A percentile compares a stretch with the other conserved stretches of the same genome.
Conservation (phyloP, 2,797 vertebrate species). For the Myripristis murdjan region DNA sequence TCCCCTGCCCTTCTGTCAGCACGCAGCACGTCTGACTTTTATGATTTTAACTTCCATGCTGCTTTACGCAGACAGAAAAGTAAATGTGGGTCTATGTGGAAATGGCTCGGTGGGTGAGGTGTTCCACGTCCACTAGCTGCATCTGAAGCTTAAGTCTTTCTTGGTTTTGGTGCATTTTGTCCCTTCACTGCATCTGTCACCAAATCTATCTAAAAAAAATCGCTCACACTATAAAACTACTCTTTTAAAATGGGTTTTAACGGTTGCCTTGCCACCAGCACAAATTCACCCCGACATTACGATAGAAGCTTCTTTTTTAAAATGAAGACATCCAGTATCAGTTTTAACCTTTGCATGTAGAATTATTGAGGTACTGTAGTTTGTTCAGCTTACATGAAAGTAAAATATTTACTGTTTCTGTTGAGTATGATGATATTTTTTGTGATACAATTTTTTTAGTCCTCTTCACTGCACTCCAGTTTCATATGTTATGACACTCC, state of each 20-base stretch:
- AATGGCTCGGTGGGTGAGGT: neutral
- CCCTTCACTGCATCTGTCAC: neutral
- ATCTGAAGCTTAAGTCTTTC: neutral
- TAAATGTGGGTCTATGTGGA: conserved; percentile 6
- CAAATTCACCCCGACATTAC: conserved; percentile 22
- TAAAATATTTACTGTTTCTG: too few relatives aligned
- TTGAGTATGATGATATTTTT: too few relatives aligned
- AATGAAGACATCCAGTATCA: neutral
- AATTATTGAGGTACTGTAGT: neutral
- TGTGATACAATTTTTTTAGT: too few relatives aligned
- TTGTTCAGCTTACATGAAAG: too few relatives aligned
- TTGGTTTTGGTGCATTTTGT: neutral
- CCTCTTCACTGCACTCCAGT: too few relatives aligned
- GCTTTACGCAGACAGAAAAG: neutral
- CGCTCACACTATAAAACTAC: neutral
- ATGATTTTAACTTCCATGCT: neutral
- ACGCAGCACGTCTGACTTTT: neutral
- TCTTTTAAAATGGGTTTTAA: neutral
- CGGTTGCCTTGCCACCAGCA: conserved; percentile 15
- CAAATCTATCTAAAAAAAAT: neutral
- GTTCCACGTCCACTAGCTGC: neutral
- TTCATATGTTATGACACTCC: too few relatives aligned
- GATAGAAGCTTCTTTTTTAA: conserved; percentile 31
- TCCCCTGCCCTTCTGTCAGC: neutral
- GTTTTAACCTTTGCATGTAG: neutral